These are phyloP conservation scores for Paraescarpia echinospica DNA, from an alignment of 1,140 invertebrate genomes.

Conservation along the genomic window DNA sequence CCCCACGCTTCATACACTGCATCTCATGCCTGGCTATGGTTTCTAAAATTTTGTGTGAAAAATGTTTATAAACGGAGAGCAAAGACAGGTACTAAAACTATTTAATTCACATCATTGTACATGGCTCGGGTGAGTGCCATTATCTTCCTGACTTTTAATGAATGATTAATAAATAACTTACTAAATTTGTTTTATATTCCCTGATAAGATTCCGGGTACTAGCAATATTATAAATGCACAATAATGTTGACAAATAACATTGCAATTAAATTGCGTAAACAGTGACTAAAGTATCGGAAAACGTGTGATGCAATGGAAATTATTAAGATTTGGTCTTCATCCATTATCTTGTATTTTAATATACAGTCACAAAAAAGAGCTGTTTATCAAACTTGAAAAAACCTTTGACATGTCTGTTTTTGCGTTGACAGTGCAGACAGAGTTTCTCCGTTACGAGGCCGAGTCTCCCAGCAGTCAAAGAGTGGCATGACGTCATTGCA, in stretches of 20 bases:
- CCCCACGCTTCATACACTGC: background rate
- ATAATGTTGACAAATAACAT: too few relatives aligned
- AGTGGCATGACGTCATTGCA: background rate
- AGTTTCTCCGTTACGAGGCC: background rate
- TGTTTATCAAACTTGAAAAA: too few relatives aligned
- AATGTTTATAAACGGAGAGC: background rate
- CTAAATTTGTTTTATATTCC: too few relatives aligned
- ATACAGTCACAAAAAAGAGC: too few relatives aligned
- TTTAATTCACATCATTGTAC: background rate
- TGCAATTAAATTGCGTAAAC: background rate
- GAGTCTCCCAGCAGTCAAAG: background rate
- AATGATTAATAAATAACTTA: too few relatives aligned
- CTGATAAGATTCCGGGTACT: too few relatives aligned
- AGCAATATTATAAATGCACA: too few relatives aligned
- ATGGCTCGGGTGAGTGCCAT: too few relatives aligned
- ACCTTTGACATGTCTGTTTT: background rate
- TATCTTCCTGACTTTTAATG: too few relatives aligned
- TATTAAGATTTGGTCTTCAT: too few relatives aligned
- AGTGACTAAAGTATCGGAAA: background rate
- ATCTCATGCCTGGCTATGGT: background rate
- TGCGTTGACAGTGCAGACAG: background rate
- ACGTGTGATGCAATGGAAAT: too few relatives aligned
- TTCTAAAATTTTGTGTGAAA: background rate
- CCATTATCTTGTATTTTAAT: too few relatives aligned
- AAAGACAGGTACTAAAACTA: background rate